A percentile compares a stretch with the other conserved stretches of the same genome.
phyloP scores from a whole-genome alignment of 2,797 vertebrate species.

The Leptatherina wallacei region DNA sequence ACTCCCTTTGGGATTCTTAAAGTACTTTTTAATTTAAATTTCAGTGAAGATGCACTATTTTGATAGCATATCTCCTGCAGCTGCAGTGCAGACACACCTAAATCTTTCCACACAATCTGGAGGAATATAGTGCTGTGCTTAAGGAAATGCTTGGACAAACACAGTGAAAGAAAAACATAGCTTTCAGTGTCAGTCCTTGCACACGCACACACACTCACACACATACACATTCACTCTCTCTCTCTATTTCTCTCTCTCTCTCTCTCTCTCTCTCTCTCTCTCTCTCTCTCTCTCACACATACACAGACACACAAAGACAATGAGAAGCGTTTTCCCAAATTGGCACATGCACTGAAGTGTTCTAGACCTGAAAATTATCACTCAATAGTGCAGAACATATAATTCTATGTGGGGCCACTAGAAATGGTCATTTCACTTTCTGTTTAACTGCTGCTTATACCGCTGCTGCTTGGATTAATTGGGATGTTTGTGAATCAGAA shows the following conservation, averaged over 20 bases:
- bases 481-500: slow-evolving; percentile 5
- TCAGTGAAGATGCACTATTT: background rate
- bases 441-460: slow-evolving; percentile 2
- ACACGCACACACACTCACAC: background rate
- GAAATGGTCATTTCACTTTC: background rate
- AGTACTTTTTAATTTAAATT: slow-evolving; percentile 3
- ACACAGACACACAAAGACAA: slow-evolving; percentile 4
- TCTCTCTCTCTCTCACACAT: background rate
- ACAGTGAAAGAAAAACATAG: slow-evolving; percentile 5
- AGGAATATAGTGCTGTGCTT: background rate
- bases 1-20: background rate
- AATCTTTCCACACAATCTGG: background rate
- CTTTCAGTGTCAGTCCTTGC: slow-evolving; percentile 6
- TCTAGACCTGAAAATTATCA: slow-evolving; percentile 8
- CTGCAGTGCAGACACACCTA: background rate
- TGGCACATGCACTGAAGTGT: slow-evolving; percentile 4
- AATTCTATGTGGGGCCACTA: slow-evolving; percentile 1
- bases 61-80: background rate
- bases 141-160: slow-evolving; percentile 23
- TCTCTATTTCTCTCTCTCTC: background rate
- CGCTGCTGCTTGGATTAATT: slow-evolving; percentile 1
- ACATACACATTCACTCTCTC: no score
- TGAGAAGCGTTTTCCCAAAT: background rate
- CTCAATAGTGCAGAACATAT: slow-evolving; percentile 16
- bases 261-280: background rate